Percentiles rank a stretch among this genome's conserved stretches.
Evolutionary conservation across 2,888 invertebrate genomes (phyloP).

Genomic region (Polylopha cassiicola): DNA sequence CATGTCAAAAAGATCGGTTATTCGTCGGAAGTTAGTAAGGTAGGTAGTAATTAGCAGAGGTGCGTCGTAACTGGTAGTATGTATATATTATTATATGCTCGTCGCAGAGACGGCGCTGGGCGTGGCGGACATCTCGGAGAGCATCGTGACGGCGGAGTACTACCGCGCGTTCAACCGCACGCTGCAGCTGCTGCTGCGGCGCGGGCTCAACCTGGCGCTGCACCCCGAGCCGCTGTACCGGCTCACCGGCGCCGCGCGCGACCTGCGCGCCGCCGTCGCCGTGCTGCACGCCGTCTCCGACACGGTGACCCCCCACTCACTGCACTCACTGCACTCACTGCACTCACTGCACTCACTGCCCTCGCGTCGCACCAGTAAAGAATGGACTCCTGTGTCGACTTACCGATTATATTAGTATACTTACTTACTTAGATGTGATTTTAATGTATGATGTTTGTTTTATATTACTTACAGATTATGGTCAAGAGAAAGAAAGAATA

Average conservation of each 20-base stretch:
- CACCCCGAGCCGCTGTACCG: slow-evolving; percentile 46
- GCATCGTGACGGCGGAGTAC: slow-evolving; percentile 45
- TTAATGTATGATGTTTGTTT: not conserved
- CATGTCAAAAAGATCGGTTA: too few relatives aligned
- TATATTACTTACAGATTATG: slow-evolving; percentile 41
- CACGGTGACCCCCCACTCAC: slow-evolving; percentile 35
- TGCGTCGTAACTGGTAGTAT: too few relatives aligned
- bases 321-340: too few relatives aligned
- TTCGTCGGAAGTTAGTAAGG: too few relatives aligned
- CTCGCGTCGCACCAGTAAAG: too few relatives aligned
- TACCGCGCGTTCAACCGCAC: slow-evolving; percentile 44
- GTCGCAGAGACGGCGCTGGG: slow-evolving; percentile 54
- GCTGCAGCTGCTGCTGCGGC: slow-evolving; percentile 37
- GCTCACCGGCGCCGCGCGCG: slow-evolving; percentile 36
- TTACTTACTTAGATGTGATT: not conserved
- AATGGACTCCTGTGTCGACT: too few relatives aligned
- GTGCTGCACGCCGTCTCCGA: slow-evolving; percentile 49
- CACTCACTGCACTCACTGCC: too few relatives aligned
- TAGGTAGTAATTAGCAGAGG: too few relatives aligned
- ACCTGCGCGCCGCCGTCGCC: slow-evolving; percentile 36
- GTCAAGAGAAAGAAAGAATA: slow-evolving; percentile 35
- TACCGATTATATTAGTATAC: too few relatives aligned
- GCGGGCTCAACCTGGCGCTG: slow-evolving; percentile 44
- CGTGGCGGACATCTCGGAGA: slow-evolving; percentile 38
- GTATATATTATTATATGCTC: too few relatives aligned